These are phyloP conservation scores for Drosophila cognata DNA, from an alignment of 2,888 invertebrate species.

Conservation along the genomic window DNA sequence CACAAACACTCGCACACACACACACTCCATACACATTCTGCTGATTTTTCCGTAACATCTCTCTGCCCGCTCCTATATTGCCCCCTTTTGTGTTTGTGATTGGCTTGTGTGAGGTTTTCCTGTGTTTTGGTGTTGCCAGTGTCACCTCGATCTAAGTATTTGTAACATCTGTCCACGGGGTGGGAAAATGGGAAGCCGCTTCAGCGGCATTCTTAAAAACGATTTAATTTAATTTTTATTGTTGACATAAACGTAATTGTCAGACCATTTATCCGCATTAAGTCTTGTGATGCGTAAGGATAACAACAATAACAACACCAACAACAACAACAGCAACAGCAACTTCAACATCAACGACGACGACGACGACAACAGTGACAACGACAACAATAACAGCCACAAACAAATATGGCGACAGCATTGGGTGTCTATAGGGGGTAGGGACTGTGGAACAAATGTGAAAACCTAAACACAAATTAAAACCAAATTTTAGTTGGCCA, in stretches of 20 bases:
- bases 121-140: background rate
- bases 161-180: slow-evolving; percentile 66
- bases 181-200: slow-evolving; percentile 23
- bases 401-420: slow-evolving; percentile 71
- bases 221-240: slow-evolving; percentile 81
- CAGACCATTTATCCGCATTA: slow-evolving; percentile 85
- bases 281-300: slow-evolving; percentile 76
- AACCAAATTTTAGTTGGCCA: background rate
- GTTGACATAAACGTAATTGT: slow-evolving; percentile 83
- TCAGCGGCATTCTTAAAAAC: slow-evolving; percentile 68
- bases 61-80: slow-evolving; percentile 4
- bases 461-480: background rate
- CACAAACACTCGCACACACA: slow-evolving; percentile 19
- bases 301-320: slow-evolving; percentile 63
- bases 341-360: slow-evolving; percentile 56
- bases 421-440: slow-evolving; percentile 4
- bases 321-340: slow-evolving; percentile 25
- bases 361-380: slow-evolving; percentile 51
- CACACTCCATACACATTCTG: slow-evolving; percentile 53
- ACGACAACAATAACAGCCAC: slow-evolving; percentile 50
- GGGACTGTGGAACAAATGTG: slow-evolving; percentile 40
- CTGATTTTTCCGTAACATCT: slow-evolving; percentile 44
- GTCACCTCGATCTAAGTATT: slow-evolving; percentile 60
- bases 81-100: slow-evolving; percentile 44
- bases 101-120: slow-evolving; percentile 43